Base-by-base conservation (phyloP, 2,888 invertebrate species). In the Achlya flavicornis region DNA sequence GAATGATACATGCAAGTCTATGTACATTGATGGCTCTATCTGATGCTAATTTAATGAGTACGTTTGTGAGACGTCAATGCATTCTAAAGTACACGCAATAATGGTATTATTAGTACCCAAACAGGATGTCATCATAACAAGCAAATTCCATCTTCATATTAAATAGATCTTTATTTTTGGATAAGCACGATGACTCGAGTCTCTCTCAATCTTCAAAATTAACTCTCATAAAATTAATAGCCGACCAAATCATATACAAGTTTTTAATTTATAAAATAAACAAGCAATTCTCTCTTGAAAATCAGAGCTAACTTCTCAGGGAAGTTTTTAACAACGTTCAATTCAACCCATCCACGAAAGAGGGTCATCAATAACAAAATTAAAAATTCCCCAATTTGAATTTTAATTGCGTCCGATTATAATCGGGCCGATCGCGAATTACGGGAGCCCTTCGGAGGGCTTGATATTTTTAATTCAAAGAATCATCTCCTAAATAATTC, bases 361-460 rank as follows among this genome's bases (percentile, higher is more conserved):
- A 87, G 90, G 88, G 84, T 88, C 91, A 92, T 92, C 92, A 93
- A 92, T 92, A 92, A 92, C 91, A 90, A 92, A 91, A 93, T 93
- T 92, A 92, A 92, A 88, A 93, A 92, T 87, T 88, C 87, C 86
- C 90, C 91, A 92, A 92, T 93, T 92, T 92, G 89, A 92, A 92
- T 93, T 92, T 93, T 93, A 92, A 93, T 93, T 92, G 91, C 91
- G 88, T 82, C 83, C 91, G 92, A 92, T 93, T 91, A 93, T 92
- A 91, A 92, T 92, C 92, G 85, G 85, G 81, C 68, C 83, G 87
- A 85, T 84, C 86, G 88, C 86, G 88, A 87, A 91, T 88, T 85
- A 88, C 89, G 85, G 85, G 85, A 86, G 87, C 88, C 81, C 85
- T 78, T 79, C 74, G 79, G 71, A 77, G 75, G 77, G 72, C 66